Base-by-base conservation (phyloP, 1,140 invertebrate species). In the Drosophila mauritiana region DNA sequence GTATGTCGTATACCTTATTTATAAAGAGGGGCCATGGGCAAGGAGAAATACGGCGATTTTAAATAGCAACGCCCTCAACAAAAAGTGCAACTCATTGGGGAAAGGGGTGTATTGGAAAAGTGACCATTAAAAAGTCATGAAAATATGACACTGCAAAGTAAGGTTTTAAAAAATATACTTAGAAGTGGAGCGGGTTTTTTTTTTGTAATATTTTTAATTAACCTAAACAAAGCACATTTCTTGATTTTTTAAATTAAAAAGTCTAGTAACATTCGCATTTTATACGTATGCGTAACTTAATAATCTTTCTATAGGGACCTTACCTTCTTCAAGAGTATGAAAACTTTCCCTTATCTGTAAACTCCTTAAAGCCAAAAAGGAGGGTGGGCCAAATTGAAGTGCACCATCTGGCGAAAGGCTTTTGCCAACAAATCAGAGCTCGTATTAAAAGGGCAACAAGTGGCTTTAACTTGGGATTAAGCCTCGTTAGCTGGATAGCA, bases 401-500 rank as follows among this genome's bases (percentile, higher is more conserved):
- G 27, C 27, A 53, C 27, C 55, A 34, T 22, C 43, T 48, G 56
- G 45, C 15, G 64, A 51, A 42, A 67, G 63, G 56, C 64, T 51
- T 51, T 15, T 8, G 20, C 57, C 6, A 7, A 17, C 6, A 12
- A 51, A 43, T 17, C 15, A 17, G 37, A 20, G 40, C 49, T 48
- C 10, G 13, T 40, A 70, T 57, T 57, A 70, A 70, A 70, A 70
- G 65, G 67, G 67, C 67, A 27, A 34, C 64, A 54, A 67, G 59
- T 51, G 58, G 27, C 64, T 67, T 51, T 51, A 70, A 48, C 42
- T 40, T 10, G 6, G 36, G 59, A 25, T 53, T 51, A 36, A 22
- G 13, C 37, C 42, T n/a, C 59, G 25, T 67, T 57, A 31, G 67
- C 56, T 70, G 22, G 42, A 31, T 31, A 8, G 27, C 31, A 10